Conservation (phyloP, 1,140 invertebrate species). For the Zaprionus inermis region DNA sequence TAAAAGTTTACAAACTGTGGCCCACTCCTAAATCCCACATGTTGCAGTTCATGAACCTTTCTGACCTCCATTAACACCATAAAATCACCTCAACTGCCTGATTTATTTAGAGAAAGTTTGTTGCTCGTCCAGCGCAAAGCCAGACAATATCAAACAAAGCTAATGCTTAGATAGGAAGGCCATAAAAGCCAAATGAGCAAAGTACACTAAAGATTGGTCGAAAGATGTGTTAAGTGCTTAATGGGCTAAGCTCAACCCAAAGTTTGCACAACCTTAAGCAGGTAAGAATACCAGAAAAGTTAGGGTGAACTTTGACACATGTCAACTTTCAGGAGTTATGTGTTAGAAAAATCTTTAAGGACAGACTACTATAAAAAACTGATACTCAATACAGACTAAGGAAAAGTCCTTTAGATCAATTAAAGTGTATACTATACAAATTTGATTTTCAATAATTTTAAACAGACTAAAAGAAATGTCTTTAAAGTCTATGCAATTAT, state of each 20-base stretch:
- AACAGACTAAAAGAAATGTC: no score
- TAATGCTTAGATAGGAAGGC: background rate
- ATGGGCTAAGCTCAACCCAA: background rate
- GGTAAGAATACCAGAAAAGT: background rate
- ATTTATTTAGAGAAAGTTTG: slow-evolving; percentile 4
- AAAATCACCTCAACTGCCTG: background rate
- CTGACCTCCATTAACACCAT: slow-evolving; percentile 1
- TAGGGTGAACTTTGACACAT: background rate
- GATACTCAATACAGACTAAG: no score
- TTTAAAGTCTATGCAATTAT: no score
- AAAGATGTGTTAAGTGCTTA: background rate
- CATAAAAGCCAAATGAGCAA: slow-evolving; percentile 6
- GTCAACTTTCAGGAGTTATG: background rate
- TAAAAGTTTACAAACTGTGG: background rate
- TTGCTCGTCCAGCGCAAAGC: background rate
- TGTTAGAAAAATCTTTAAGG: background rate
- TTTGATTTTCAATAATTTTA: no score
- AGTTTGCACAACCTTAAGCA: background rate
- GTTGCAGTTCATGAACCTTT: background rate
- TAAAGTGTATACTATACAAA: no score
- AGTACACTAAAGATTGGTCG: slow-evolving; percentile 4
- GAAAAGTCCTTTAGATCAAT: no score
- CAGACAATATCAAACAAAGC: slow-evolving; percentile 6
- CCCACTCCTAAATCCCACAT: background rate
- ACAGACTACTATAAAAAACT: no score